Conservation (phyloP, 23 tunicate species). For the Ciona savignyi region DNA sequence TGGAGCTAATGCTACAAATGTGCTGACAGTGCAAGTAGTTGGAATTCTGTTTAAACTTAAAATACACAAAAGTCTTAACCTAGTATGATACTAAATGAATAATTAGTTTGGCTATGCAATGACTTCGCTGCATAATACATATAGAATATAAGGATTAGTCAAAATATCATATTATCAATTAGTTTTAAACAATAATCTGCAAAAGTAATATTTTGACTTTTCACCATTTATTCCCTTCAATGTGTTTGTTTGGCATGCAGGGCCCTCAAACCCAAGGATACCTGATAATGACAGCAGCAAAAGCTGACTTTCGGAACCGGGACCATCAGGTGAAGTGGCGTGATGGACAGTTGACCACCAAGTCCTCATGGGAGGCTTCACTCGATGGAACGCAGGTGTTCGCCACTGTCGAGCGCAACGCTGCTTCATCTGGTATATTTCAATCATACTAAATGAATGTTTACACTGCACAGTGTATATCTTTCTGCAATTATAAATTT, state of each 20-base stretch:
- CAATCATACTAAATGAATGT: too few species aligned
- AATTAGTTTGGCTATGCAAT: background rate
- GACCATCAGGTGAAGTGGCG: conserved; percentile 85
- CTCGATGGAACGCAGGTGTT: conserved; percentile 82
- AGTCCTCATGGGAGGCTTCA: conserved; percentile 79
- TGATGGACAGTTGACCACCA: conserved; percentile 81
- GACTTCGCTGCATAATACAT: too few species aligned
- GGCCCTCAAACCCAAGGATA: conserved; percentile 95
- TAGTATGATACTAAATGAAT: background rate
- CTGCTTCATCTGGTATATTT: conserved; percentile 68
- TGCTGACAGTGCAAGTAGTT: background rate
- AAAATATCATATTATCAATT: too few species aligned
- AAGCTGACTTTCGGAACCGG: conserved; percentile 69
- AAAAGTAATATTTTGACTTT: too few species aligned
- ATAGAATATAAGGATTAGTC: too few species aligned
- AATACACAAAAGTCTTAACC: background rate
- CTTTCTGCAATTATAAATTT: too few species aligned
- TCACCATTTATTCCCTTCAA: too few species aligned
- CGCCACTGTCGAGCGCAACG: conserved; percentile 84
- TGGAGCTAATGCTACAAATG: background rate
- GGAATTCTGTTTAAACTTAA: background rate
- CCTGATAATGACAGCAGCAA: conserved; percentile 90
- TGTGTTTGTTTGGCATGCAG: too few species aligned
- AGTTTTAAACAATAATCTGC: too few species aligned
- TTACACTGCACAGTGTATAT: too few species aligned